These are phyloP conservation scores for Mycalesis mineus DNA, from an alignment of 2,888 invertebrate species.

Conservation along the genomic window DNA sequence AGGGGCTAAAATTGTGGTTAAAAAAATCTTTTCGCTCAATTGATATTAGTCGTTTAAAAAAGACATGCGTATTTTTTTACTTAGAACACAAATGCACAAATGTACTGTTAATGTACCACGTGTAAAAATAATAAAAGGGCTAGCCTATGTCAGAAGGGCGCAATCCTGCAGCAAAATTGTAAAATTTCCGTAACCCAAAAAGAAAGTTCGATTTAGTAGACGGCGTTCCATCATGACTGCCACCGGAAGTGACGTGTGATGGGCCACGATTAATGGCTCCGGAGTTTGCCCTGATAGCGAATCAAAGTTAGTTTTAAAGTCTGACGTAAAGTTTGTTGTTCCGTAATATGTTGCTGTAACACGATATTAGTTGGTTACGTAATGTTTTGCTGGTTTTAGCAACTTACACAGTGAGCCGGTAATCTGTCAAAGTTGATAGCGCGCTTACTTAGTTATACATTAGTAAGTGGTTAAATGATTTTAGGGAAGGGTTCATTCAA, in stretches of 20 bases:
- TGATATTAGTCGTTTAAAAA: too few species aligned
- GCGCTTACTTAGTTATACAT: too few species aligned
- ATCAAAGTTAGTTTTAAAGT: conserved; percentile 12
- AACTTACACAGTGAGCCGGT: background rate
- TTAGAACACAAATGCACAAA: too few species aligned
- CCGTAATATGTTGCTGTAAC: background rate
- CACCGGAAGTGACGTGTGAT: conserved; percentile 15
- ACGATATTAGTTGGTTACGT: background rate
- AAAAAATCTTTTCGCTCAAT: too few species aligned
- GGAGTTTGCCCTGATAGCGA: conserved; percentile 14
- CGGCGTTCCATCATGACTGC: conserved; percentile 19
- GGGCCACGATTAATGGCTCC: conserved; percentile 18
- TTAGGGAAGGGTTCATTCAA: too few species aligned
- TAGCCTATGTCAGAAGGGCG: background rate
- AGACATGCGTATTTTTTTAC: too few species aligned
- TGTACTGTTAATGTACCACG: too few species aligned
- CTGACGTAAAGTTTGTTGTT: conserved; percentile 2
- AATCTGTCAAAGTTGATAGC: too few species aligned
- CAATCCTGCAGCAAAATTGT: conserved; percentile 5
- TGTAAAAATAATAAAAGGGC: background rate
- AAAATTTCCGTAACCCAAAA: conserved; percentile 8
- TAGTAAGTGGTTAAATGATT: too few species aligned
- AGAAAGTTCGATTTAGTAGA: conserved; percentile 10
- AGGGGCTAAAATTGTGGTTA: too few species aligned
- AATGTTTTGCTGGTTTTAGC: background rate